Evolutionary conservation across 2,113 vertebrate genomes (phyloP).

Genomic region (Nanorana parkeri): DNA sequence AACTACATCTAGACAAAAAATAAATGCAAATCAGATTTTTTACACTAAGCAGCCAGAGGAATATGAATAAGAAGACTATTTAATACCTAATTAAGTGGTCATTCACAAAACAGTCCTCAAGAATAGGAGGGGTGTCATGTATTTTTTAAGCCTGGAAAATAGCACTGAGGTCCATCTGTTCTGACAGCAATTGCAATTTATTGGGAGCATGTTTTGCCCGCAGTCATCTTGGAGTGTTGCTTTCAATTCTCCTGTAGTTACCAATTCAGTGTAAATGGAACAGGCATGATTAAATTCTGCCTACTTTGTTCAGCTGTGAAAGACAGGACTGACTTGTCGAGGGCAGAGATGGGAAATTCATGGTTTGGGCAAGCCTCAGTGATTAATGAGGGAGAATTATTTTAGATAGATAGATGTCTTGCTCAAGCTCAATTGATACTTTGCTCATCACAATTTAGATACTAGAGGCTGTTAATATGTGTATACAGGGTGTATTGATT

Average conservation of each 20-base stretch:
- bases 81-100: slow-evolving; percentile 27
- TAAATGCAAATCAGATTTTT: background rate
- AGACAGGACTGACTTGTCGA: background rate
- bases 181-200: slow-evolving; percentile 52
- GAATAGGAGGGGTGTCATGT: background rate
- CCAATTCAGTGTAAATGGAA: slow-evolving; percentile 47
- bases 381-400: slow-evolving; percentile 11
- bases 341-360: background rate
- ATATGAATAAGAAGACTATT: slow-evolving; percentile 26
- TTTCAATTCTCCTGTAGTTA: slow-evolving; percentile 42
- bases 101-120: slow-evolving; percentile 1
- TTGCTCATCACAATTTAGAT: too few relatives aligned
- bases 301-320: slow-evolving; percentile 17
- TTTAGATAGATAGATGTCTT: background rate
- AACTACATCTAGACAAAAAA: background rate
- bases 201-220: slow-evolving; percentile 38
- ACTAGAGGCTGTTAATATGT: too few relatives aligned
- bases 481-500: too few relatives aligned
- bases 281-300: slow-evolving; percentile 23
- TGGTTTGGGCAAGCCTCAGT: background rate
- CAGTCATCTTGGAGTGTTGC: slow-evolving; percentile 32
- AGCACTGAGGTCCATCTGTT: slow-evolving; percentile 45
- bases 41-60: background rate
- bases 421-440: too few relatives aligned
- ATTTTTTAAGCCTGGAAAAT: slow-evolving; percentile 19